phyloP scores from a whole-genome alignment of 1,140 invertebrate species.

The Pararge aegeria region DNA sequence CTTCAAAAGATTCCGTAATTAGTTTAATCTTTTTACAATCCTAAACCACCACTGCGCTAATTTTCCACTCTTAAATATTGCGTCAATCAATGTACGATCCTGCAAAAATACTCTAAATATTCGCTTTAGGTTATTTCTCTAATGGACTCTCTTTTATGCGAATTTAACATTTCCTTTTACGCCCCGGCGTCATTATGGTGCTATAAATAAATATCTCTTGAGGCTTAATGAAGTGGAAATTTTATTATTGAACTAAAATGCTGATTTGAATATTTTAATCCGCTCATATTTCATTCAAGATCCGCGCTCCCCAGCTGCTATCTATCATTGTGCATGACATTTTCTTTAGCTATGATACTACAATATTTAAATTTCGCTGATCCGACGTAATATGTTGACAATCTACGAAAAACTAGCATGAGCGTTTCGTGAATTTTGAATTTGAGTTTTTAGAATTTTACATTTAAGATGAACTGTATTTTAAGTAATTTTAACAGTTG shows the following conservation, averaged over 20 bases:
- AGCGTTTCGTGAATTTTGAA: no score
- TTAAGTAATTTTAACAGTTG: no score
- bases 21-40: no score
- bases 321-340: neutral
- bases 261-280: neutral
- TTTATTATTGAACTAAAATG: conserved; percentile 1
- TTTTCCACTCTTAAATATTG: no score
- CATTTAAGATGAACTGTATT: no score
- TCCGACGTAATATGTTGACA: no score
- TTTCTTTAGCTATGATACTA: neutral
- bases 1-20: no score
- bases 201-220: neutral
- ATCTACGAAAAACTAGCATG: no score
- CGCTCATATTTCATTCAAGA: neutral
- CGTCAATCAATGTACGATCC: no score
- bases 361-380: neutral
- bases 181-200: neutral
- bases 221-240: neutral
- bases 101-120: neutral
- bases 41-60: no score
- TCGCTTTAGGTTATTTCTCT: neutral
- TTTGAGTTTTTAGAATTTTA: no score
- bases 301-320: neutral
- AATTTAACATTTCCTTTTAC: neutral
- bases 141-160: neutral